These are phyloP conservation scores for Lemur catta DNA, from an alignment of 2,797 vertebrate genomes.

Conservation along the genomic window DNA sequence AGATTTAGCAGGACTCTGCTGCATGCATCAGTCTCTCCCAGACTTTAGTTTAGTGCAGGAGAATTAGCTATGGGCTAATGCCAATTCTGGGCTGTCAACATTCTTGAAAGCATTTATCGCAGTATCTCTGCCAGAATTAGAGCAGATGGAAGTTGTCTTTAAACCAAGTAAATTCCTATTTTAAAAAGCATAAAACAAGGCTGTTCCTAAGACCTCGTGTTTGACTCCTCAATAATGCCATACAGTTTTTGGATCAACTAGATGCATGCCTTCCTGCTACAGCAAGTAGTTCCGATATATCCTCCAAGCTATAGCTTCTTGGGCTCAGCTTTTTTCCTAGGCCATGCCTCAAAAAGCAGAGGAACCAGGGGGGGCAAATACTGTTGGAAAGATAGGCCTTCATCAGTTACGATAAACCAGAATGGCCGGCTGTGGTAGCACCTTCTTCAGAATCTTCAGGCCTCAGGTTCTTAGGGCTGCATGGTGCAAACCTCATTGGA, in stretches of 20 bases:
- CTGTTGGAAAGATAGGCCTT: background rate
- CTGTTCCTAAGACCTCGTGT: background rate
- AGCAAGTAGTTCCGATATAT: background rate
- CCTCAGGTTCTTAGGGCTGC: background rate
- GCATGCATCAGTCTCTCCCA: background rate
- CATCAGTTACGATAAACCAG: background rate
- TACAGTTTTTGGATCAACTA: background rate
- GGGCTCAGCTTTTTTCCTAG: background rate
- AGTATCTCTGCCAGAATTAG: background rate
- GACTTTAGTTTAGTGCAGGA: background rate
- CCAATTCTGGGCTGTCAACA: background rate
- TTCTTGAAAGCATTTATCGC: conserved; percentile 20
- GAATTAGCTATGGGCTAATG: background rate
- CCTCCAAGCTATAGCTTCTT: background rate
- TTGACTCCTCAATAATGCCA: background rate
- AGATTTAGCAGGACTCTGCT: background rate
- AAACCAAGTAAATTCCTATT: background rate
- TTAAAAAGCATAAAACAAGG: background rate
- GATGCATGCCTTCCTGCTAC: background rate
- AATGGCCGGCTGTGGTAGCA: background rate
- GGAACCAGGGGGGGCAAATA: background rate
- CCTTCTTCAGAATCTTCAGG: background rate
- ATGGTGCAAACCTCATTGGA: background rate
- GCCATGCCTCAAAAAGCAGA: background rate
- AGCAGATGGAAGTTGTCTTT: background rate